Evolutionary conservation across 2,797 vertebrate genomes (phyloP).

Genomic region (Smutsia temminckii): DNA sequence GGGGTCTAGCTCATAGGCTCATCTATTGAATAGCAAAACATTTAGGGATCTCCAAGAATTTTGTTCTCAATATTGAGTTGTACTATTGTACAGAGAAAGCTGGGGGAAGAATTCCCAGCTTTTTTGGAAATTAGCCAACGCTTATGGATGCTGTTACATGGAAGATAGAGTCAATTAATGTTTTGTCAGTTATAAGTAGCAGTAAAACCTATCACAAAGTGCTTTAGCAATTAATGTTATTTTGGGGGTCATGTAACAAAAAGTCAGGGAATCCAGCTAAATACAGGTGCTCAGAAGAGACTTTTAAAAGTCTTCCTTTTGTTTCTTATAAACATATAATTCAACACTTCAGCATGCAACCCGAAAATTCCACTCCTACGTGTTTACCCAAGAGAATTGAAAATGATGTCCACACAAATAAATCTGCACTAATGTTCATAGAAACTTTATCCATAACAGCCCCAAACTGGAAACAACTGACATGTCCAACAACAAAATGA

Average conservation of each 20-base stretch:
- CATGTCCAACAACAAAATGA: not conserved
- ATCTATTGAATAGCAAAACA: not conserved
- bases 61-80: not conserved
- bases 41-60: not conserved
- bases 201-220: not conserved
- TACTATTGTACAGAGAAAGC: not conserved
- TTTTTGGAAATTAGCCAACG: not conserved
- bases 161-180: not conserved
- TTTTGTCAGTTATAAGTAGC: not conserved
- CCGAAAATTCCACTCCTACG: not conserved
- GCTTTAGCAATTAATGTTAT: not conserved
- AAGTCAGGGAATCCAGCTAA: not conserved
- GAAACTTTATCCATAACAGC: constrained; percentile 2
- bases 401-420: constrained; percentile 14
- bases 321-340: constrained; percentile 14
- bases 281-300: not conserved
- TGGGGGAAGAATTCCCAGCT: not conserved
- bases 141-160: not conserved
- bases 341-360: not conserved
- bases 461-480: not conserved
- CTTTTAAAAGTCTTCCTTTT: constrained; percentile 44
- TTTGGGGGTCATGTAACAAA: not conserved
- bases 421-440: not conserved
- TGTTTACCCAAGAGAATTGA: constrained; percentile 44
- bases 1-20: not conserved